Conservation (phyloP, 64 coral and sea anemone genomes). For the Pocillopora damicornis region DNA sequence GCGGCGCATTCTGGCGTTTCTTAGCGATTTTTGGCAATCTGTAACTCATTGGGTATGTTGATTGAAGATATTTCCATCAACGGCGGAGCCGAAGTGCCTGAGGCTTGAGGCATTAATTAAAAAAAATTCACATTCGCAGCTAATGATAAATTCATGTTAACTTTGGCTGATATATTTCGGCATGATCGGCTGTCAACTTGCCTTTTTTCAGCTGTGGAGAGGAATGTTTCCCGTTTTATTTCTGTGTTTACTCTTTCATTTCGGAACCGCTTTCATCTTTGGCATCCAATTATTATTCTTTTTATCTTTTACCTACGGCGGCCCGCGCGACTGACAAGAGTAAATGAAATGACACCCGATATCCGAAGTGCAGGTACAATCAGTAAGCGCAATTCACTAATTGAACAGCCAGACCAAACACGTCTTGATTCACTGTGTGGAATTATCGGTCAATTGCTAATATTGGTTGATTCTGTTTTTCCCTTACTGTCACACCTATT, state of each 20-base stretch:
- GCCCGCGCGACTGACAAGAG: background rate
- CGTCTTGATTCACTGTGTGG: background rate
- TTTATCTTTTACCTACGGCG: slow-evolving; percentile 19
- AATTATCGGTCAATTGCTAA: background rate
- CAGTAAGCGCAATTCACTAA: slow-evolving; percentile 1
- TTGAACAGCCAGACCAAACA: slow-evolving; percentile 6
- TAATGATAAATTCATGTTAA: background rate
- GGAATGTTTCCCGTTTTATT: background rate
- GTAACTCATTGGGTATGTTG: background rate
- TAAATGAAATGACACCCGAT: slow-evolving; percentile 18
- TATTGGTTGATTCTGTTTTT: background rate
- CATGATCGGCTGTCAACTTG: background rate
- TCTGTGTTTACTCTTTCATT: background rate
- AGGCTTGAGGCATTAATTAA: background rate
- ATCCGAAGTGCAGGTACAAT: background rate
- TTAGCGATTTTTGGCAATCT: background rate
- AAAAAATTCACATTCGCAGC: background rate
- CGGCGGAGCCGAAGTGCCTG: background rate
- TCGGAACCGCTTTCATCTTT: slow-evolving; percentile 36
- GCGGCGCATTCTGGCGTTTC: slow-evolving; percentile 4
- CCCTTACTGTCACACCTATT: background rate
- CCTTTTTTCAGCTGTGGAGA: background rate
- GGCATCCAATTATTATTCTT: slow-evolving; percentile 31
- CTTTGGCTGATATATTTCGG: background rate
- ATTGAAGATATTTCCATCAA: background rate